A percentile compares a stretch with the other conserved stretches of the same genome.
Evolutionary conservation across 2,797 vertebrate species (phyloP).

Genomic region (Takifugu ocellatus): DNA sequence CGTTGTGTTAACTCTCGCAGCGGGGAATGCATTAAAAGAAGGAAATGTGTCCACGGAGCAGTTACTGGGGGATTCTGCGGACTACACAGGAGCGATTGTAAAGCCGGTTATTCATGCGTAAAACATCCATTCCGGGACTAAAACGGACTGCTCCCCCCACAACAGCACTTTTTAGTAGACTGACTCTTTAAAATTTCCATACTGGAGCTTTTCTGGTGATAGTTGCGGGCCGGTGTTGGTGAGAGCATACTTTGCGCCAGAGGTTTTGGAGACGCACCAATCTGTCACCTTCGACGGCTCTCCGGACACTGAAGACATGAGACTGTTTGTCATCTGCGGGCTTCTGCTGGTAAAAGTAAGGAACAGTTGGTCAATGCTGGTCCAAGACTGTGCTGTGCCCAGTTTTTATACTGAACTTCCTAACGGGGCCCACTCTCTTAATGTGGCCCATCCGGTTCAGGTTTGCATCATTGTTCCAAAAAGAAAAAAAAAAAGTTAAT

Average conservation of each 20-base stretch:
- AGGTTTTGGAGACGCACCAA: constrained; percentile 12
- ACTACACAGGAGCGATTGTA: constrained; percentile 14
- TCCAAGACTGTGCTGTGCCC: no score
- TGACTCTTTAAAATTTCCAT: neutral
- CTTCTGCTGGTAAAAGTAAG: constrained; percentile 70
- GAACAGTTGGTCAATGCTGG: no score
- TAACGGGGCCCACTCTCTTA: no score
- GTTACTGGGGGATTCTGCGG: constrained; percentile 16
- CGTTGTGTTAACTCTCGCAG: constrained; percentile 33
- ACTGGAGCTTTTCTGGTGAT: neutral
- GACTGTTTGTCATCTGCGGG: constrained; percentile 51
- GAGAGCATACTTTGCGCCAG: constrained; percentile 2
- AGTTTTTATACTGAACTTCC: no score
- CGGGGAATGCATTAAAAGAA: constrained; percentile 20
- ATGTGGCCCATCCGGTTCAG: no score
- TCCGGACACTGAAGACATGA: constrained; percentile 53
- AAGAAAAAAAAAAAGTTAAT: no score
- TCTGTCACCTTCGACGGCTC: constrained; percentile 12
- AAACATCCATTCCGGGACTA: constrained; percentile 27
- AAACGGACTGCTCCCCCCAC: constrained; percentile 3
- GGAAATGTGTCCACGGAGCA: constrained; percentile 7
- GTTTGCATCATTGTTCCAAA: no score
- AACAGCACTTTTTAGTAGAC: neutral
- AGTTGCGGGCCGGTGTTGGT: constrained; percentile 4
- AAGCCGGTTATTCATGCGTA: constrained; percentile 25